phyloP scores from a whole-genome alignment of 2,113 vertebrate species.

The Cryptotis parvus region DNA sequence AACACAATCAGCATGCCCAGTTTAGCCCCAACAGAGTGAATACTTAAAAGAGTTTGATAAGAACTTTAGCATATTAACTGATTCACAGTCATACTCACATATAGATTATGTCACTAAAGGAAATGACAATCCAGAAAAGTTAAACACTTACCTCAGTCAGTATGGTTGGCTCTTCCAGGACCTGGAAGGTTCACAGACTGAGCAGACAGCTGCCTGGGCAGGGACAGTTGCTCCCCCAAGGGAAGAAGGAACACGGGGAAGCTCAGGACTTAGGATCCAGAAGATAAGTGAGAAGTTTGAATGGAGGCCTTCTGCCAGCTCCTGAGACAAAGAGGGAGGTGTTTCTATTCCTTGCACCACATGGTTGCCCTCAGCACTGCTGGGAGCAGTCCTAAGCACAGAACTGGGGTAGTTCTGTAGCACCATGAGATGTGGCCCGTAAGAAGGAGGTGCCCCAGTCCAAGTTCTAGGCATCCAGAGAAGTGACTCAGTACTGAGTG shows the following conservation, averaged over 20 bases:
- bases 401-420: not conserved
- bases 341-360: not conserved
- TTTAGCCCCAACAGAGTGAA: not conserved
- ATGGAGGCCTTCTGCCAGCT: not conserved
- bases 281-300: not conserved
- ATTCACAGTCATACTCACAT: not conserved
- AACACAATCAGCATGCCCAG: too few species aligned
- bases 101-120: not conserved
- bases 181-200: not conserved
- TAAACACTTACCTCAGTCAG: not conserved
- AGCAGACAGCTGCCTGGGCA: not conserved
- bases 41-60: not conserved
- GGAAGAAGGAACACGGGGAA: too few species aligned
- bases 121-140: not conserved
- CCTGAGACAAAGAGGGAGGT: not conserved
- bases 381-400: too few species aligned
- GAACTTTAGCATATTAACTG: not conserved
- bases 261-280: not conserved
- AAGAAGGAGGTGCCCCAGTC: too few species aligned
- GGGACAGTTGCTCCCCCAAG: not conserved
- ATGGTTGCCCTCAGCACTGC: too few species aligned
- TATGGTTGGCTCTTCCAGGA: not conserved
- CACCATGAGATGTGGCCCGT: too few species aligned
- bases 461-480: not conserved
- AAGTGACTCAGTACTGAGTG: not conserved